Percentiles rank a stretch among this genome's conserved stretches.
Evolutionary conservation across 2,797 vertebrate genomes (phyloP).

Genomic region (Sebastes itinus): DNA sequence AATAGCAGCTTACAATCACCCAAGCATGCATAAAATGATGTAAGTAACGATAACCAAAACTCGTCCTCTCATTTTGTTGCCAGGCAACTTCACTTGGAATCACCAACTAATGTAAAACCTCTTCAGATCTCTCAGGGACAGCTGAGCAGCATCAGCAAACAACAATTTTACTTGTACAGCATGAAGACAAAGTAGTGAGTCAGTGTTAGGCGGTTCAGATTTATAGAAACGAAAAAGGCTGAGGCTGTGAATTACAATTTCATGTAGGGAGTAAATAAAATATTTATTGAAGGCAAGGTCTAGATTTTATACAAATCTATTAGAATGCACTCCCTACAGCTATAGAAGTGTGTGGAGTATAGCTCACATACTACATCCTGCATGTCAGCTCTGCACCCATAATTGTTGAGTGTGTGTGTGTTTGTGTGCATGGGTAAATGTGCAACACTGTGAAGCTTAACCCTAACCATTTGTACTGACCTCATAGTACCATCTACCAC

Average conservation of each 20-base stretch:
- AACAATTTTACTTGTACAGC: constrained; percentile 21
- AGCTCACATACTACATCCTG: not conserved
- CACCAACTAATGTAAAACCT: constrained; percentile 28
- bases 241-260: not conserved
- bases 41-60: not conserved
- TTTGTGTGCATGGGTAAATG: not conserved
- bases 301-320: not conserved
- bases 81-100: constrained; percentile 32
- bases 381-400: no score
- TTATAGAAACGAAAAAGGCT: constrained; percentile 3
- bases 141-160: constrained; percentile 22
- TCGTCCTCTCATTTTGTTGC: constrained; percentile 14
- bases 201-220: not conserved
- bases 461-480: not conserved
- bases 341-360: not conserved
- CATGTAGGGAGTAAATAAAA: not conserved
- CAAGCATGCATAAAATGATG: not conserved
- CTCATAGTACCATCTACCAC: not conserved
- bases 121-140: constrained; percentile 8
- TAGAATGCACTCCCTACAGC: not conserved
- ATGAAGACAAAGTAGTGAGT: constrained; percentile 15
- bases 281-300: not conserved
- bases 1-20: not conserved
- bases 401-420: not conserved
- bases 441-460: not conserved